Evolutionary conservation across 2,888 invertebrate species (phyloP), one percentile per base, ranked within the genome.

Genomic region (Altica lythri): DNA sequence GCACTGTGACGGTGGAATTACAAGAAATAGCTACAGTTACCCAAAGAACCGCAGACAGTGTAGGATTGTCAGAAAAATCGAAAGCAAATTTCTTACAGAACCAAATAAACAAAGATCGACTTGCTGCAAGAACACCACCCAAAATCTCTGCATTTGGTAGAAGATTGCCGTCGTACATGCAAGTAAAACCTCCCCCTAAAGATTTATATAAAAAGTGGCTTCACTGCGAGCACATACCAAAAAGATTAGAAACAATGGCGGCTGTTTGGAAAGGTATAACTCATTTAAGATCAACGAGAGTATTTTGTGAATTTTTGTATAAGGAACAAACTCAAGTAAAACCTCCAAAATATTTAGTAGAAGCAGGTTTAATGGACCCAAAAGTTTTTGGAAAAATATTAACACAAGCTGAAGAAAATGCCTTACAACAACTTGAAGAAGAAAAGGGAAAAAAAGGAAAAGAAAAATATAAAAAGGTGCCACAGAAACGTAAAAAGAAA

Each of bases 181-280:
- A 65, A 42, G 34, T 46, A n/a, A 35, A 37, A 27, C 66, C 65
- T 1, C 61, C 60, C 2, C 57, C 60, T 1, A 83, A 83, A 68
- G 77, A 79, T 22, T 80, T 82, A 0, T 67, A 78, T 35, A 69
- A 77, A 37, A 77, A 77, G 60, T 86, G 85, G 86, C 68, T 82
- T 19, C 70, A 76, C 5, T 81, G 82, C 48, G 77, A 80, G 29
- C 70, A 78, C 55, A 80, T 84, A 38, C 84, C 83, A 0, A 75
- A 79, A 43, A 82, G 84, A 35, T 69, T 87, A 12, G 78, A 79
- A 50, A 76, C 79, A 1, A 86, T 86, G 86, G 76, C 82, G 0
- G 77, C 78, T 37, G 81, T 86, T 1, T 86, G 83, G 83, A 78
- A 81, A 9, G 83, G 81, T n/a, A 83, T 86, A 34, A 78, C 80